Evolutionary conservation across 2,113 vertebrate genomes (phyloP).

Genomic region (Scalopus aquaticus): DNA sequence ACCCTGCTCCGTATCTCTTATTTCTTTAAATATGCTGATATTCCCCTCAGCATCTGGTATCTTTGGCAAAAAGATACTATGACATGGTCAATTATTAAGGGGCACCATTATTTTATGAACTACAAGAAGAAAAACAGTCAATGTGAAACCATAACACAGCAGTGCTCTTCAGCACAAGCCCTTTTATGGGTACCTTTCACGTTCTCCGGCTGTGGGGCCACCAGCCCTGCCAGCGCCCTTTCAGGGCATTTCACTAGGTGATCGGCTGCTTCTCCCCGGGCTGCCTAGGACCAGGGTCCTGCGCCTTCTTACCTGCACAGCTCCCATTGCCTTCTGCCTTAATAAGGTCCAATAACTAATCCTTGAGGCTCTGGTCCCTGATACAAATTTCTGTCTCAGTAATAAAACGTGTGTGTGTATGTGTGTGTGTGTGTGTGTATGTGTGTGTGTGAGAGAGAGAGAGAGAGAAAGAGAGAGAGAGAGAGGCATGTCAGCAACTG

Average conservation of each 20-base stretch:
- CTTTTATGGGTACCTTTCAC: background rate
- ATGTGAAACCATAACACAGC: no score
- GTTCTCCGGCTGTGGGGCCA: background rate
- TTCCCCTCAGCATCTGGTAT: background rate
- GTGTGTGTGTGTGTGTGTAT: background rate
- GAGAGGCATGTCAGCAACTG: background rate
- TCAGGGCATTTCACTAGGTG: background rate
- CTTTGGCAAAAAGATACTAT: background rate
- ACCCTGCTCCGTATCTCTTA: background rate
- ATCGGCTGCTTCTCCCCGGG: no score
- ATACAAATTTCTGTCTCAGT: background rate
- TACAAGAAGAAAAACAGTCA: background rate
- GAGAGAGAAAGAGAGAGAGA: no score
- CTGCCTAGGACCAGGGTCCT: no score
- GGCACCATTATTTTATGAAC: background rate
- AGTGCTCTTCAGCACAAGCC: background rate
- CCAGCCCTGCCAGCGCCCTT: background rate
- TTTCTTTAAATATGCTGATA: background rate
- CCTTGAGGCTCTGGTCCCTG: background rate
- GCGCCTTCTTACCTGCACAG: background rate
- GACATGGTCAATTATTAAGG: background rate
- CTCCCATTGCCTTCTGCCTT: background rate
- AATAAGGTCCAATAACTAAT: background rate
- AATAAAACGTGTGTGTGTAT: background rate
- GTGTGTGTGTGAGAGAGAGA: no score